A percentile compares a stretch with the other conserved stretches of the same genome.
Evolutionary conservation across 2,888 invertebrate genomes (phyloP).

Genomic region (Diarsia rubi): DNA sequence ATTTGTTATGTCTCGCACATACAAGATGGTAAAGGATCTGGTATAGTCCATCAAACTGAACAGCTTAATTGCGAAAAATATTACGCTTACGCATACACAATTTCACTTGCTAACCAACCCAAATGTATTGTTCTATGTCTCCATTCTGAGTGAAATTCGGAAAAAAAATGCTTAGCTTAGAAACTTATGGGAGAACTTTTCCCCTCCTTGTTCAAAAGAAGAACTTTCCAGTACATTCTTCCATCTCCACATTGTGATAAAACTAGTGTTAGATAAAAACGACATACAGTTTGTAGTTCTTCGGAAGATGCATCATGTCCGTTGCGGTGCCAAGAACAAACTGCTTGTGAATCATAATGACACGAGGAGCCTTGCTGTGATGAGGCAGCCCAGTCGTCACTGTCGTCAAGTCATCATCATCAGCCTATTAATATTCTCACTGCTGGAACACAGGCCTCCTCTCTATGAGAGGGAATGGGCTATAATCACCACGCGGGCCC

Average conservation of each 20-base stretch:
- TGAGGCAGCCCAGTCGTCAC: slow-evolving; percentile 81
- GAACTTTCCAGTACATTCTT: not conserved
- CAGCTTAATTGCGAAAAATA: not conserved
- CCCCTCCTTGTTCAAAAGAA: not conserved
- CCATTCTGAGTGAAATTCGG: not conserved
- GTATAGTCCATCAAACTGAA: not conserved
- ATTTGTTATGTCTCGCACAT: not conserved
- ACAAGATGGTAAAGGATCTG: not conserved
- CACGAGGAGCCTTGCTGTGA: slow-evolving; percentile 83
- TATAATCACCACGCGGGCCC: too few species aligned
- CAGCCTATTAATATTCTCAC: too few species aligned
- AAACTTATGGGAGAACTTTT: not conserved
- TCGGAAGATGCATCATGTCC: slow-evolving; percentile 81
- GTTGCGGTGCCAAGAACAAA: slow-evolving; percentile 82
- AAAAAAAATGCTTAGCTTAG: not conserved
- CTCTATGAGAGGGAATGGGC: too few species aligned
- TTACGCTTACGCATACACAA: not conserved
- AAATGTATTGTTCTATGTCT: not conserved
- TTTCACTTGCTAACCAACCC: not conserved
- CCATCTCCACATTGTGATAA: not conserved
- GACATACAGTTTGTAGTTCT: slow-evolving; percentile 84
- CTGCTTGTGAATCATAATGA: slow-evolving; percentile 82
- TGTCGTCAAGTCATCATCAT: slow-evolving; percentile 58
- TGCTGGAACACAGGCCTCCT: too few species aligned
- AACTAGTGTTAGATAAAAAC: slow-evolving; percentile 2